Conservation (phyloP, 2,888 invertebrate genomes). For the Drosophila helvetica region DNA sequence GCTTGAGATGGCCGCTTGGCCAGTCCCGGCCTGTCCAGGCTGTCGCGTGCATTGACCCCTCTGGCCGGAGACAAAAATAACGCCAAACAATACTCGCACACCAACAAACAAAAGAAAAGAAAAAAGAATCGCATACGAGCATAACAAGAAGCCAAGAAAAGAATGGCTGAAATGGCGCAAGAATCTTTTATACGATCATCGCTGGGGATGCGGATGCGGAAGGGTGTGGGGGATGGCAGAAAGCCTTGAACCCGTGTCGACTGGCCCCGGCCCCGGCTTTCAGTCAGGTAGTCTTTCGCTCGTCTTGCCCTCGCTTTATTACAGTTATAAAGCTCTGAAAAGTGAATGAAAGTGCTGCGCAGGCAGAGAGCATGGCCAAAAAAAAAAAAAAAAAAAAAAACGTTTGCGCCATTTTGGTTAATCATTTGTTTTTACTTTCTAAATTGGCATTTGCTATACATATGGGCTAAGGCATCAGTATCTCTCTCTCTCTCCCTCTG, state of each 20-base stretch:
- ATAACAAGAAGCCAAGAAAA: constrained; percentile 16
- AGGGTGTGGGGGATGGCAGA: background rate
- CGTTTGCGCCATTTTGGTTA: constrained; percentile 58
- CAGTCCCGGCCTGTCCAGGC: background rate
- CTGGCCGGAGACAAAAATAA: constrained; percentile 28
- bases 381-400: constrained; percentile 34
- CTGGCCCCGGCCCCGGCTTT: constrained; percentile 14
- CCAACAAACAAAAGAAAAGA: constrained; percentile 41
- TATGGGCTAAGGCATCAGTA: constrained; percentile 46
- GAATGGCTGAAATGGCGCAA: constrained; percentile 47
- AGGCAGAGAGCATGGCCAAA: background rate
- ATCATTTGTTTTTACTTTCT: constrained; percentile 80
- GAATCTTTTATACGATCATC: constrained; percentile 27
- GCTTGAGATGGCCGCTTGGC: background rate
- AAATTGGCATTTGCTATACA: constrained; percentile 78
- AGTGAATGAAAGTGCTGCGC: constrained; percentile 73
- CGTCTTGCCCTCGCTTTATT: constrained; percentile 65
- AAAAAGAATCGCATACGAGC: constrained; percentile 25
- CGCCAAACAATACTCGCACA: constrained; percentile 22
- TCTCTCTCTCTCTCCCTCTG: background rate
- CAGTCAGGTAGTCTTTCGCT: constrained; percentile 13
- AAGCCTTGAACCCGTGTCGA: constrained; percentile 70
- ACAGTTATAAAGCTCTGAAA: constrained; percentile 69
- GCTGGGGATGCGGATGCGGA: background rate
- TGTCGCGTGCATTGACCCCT: constrained; percentile 59